phyloP scores from a whole-genome alignment of 2,113 vertebrate genomes.

The Tonatia bakeri region DNA sequence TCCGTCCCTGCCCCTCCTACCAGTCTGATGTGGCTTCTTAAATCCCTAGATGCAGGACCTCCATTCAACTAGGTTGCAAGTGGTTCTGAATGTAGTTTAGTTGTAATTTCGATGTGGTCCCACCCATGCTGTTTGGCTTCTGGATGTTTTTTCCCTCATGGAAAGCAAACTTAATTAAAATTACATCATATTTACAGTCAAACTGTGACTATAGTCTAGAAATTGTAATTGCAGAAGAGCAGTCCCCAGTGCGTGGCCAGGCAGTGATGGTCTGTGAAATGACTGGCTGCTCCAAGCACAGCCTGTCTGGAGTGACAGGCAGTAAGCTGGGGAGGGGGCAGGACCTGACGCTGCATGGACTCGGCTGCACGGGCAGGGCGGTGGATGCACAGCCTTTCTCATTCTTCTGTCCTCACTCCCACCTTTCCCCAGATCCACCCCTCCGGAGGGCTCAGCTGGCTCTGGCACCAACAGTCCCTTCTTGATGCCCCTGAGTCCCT shows the following conservation, averaged over 20 bases:
- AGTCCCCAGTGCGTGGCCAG: background rate
- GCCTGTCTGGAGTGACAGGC: slow-evolving; percentile 10
- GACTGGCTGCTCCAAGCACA: slow-evolving; percentile 36
- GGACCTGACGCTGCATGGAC: background rate
- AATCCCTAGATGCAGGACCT: background rate
- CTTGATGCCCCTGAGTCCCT: background rate
- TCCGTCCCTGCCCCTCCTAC: background rate
- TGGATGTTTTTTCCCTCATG: background rate
- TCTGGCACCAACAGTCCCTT: background rate
- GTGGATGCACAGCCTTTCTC: background rate
- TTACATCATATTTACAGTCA: slow-evolving; percentile 57
- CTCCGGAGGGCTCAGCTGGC: background rate
- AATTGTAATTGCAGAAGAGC: slow-evolving; percentile 49
- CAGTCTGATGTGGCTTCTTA: background rate
- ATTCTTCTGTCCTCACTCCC: background rate
- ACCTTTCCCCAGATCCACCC: background rate
- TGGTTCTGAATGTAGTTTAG: background rate
- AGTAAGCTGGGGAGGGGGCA: background rate
- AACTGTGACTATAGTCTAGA: background rate
- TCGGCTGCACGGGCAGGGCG: background rate
- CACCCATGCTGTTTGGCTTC: background rate
- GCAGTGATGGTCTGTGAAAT: slow-evolving; percentile 49
- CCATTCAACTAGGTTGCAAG: background rate
- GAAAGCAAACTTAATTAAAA: slow-evolving; percentile 59
- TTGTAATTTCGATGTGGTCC: background rate